A percentile compares a stretch with the other conserved stretches of the same genome.
Conservation (phyloP, 2,797 vertebrate genomes). For the Galago senegalensis region DNA sequence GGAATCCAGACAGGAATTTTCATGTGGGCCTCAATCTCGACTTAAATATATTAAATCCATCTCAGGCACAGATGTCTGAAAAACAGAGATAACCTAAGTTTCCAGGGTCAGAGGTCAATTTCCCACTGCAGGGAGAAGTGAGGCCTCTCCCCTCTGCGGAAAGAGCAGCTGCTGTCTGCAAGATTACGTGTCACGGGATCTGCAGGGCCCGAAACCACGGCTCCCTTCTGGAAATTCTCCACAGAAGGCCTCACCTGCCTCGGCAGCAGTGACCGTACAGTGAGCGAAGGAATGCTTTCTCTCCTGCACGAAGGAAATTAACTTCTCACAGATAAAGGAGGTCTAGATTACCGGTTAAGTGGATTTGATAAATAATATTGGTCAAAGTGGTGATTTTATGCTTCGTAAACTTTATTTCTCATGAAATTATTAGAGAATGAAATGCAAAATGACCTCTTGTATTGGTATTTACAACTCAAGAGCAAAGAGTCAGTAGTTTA, state of each 20-base stretch:
- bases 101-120: slow-evolving; percentile 13
- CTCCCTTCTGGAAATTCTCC: neutral
- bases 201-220: too few relatives aligned
- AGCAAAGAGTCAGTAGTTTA: slow-evolving; percentile 18
- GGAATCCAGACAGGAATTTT: slow-evolving; percentile 72
- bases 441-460: neutral
- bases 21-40: neutral
- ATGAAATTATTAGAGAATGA: slow-evolving; percentile 13
- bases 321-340: neutral
- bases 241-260: neutral
- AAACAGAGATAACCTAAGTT: neutral
- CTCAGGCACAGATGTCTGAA: neutral
- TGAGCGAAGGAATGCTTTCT: neutral
- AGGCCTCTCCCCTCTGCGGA: neutral
- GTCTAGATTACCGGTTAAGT: neutral
- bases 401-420: neutral
- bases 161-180: neutral
- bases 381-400: neutral
- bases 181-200: neutral
- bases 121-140: accelerated
- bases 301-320: neutral
- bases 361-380: neutral
- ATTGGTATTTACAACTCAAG: neutral
- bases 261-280: neutral
- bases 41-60: slow-evolving; percentile 48